Evolutionary conservation across 2,888 invertebrate genomes (phyloP), one percentile per base, ranked within the genome.

Genomic region (Agonopterix alstromeriana): DNA sequence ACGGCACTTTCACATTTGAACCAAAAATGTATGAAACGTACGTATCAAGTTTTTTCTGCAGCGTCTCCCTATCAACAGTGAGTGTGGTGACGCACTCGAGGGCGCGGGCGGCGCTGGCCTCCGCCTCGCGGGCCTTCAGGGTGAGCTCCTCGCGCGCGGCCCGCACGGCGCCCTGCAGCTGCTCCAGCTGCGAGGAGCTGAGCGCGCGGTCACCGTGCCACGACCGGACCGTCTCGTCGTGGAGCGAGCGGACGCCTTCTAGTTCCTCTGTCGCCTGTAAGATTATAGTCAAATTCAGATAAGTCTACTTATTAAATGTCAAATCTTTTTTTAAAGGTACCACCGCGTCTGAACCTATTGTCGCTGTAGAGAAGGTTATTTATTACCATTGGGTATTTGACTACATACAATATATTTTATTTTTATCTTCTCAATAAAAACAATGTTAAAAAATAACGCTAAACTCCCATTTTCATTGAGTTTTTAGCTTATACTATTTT

Each of bases 191-290:
- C 27, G 47, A 50, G 9, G 49, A 54, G 41, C 58, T 47, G 42
- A 54, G 61, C 2, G 60, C 65, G 10, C 84, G 76, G 56, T 73
- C 74, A 35, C 62, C 50, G 40, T 72, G 77, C 83, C 85, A 85
- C 51, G 72, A 49, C n/a, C 77, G 69, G 2, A 87, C 70, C 5
- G 88, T 87, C 70, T 89, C 89, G 63, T 87, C 85, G 72, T 88
- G 87, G 42, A 92, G 64, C 1, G 90, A 87, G 0, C 84, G 80
- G 10, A 88, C 85, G 47, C 85, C 84, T 55, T 91, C 90, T 53
- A 89, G 54, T 59, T 89, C 88, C n/a, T 81, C 82, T 0, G 81
- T 82, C 0, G 87, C 87, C 83, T 86, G 62, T 0, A 0, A 17
- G 2, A 3, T 17, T 17, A 17, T 14, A 2, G 14, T n/a, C n/a